phyloP scores from a whole-genome alignment of 2,888 invertebrate species.

The Molanna angustata region DNA sequence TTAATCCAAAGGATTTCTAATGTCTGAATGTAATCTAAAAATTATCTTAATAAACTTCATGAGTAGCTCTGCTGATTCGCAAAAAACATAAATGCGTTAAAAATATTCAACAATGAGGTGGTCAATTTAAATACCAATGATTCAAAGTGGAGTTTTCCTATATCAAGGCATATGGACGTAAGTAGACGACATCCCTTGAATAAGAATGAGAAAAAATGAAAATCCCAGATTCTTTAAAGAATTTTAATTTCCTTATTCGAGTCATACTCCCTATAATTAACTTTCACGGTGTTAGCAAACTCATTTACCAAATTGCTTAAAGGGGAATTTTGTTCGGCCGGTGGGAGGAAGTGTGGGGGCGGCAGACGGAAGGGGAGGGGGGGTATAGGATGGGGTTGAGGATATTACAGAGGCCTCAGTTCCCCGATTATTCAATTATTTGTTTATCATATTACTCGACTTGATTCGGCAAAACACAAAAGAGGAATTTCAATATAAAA shows the following conservation, averaged over 20 bases:
- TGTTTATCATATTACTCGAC: conserved; percentile 22
- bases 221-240: conserved; percentile 30
- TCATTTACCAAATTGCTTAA: conserved; percentile 33
- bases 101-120: too few species aligned
- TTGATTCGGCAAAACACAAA: too few species aligned
- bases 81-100: too few species aligned
- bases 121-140: too few species aligned
- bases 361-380: background rate
- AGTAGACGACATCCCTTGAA: too few species aligned
- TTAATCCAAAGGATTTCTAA: too few species aligned
- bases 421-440: conserved; percentile 29
- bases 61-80: too few species aligned
- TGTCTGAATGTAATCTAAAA: too few species aligned
- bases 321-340: conserved; percentile 29
- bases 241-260: conserved; percentile 33
- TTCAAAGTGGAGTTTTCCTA: too few species aligned
- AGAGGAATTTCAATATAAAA: too few species aligned
- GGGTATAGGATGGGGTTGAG: conserved; percentile 2
- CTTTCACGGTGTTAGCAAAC: conserved; percentile 34
- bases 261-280: conserved; percentile 33
- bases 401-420: conserved; percentile 16
- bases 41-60: too few species aligned
- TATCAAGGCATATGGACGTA: too few species aligned
- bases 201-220: conserved; percentile 29
- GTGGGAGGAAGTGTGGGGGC: background rate